Conservation (phyloP, 1,140 invertebrate species). For the Lepidurus apus region DNA sequence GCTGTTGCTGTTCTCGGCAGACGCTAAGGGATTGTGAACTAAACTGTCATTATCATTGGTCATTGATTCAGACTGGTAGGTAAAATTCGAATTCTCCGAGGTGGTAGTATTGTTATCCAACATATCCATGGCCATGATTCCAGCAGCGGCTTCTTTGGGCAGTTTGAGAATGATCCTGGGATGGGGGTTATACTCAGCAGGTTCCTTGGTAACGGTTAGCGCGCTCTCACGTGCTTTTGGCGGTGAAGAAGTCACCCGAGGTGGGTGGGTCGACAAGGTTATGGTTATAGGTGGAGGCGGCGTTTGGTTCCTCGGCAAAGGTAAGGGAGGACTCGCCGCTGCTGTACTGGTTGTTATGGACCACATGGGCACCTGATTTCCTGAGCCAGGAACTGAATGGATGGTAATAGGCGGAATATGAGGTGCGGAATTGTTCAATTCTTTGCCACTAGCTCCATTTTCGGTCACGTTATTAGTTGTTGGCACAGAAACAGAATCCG, state of each 20-base stretch:
- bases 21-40: not conserved
- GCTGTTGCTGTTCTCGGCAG: not conserved
- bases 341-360: not conserved
- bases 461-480: slow-evolving; percentile 12
- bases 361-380: slow-evolving; percentile 3
- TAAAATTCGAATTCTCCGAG: slow-evolving; percentile 8
- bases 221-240: not conserved
- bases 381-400: not conserved
- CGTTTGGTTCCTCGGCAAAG: slow-evolving; percentile 12
- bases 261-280: not conserved
- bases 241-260: not conserved
- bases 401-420: not conserved
- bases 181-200: not conserved
- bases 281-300: slow-evolving; percentile 14
- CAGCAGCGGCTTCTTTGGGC: slow-evolving; percentile 12
- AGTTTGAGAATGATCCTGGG: not conserved
- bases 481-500: slow-evolving; percentile 8
- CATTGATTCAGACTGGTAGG: not conserved
- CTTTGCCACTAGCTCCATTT: slow-evolving; percentile 19
- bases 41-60: slow-evolving; percentile 15
- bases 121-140: not conserved
- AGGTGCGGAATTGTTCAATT: not conserved
- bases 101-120: slow-evolving; percentile 2
- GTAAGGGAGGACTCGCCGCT: not conserved
- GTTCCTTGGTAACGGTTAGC: not conserved